Evolutionary conservation across 2,113 vertebrate genomes (phyloP).

Genomic region (Chionomys nivalis): DNA sequence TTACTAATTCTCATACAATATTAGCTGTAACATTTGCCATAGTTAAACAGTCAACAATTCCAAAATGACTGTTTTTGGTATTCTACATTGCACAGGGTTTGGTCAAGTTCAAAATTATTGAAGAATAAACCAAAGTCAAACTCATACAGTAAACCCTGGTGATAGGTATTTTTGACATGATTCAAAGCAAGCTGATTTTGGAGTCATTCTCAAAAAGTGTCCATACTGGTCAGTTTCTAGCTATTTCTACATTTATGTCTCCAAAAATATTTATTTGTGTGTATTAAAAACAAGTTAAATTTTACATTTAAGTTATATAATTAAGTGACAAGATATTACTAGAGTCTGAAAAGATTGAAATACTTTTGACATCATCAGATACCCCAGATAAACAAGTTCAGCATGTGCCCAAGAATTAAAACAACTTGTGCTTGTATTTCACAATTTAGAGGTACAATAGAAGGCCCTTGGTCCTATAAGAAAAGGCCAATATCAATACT

Average conservation of each 20-base stretch:
- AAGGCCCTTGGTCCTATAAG: background rate
- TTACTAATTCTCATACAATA: constrained; percentile 40
- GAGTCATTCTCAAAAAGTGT: background rate
- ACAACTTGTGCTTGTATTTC: background rate
- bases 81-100: background rate
- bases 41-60: background rate
- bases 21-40: background rate
- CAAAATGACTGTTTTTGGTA: background rate
- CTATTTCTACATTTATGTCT: background rate
- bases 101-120: background rate
- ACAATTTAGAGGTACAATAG: background rate
- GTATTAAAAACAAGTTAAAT: background rate
- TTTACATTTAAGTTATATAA: background rate
- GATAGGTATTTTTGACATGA: background rate
- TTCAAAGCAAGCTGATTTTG: background rate
- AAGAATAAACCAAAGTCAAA: background rate
- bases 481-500: background rate
- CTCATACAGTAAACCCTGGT: background rate
- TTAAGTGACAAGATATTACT: background rate
- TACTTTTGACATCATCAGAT: background rate
- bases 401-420: background rate
- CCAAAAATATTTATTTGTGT: background rate
- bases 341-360: background rate
- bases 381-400: background rate
- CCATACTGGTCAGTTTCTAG: background rate